Conservation (phyloP, 2,113 vertebrate species). For the Struthio camelus region DNA sequence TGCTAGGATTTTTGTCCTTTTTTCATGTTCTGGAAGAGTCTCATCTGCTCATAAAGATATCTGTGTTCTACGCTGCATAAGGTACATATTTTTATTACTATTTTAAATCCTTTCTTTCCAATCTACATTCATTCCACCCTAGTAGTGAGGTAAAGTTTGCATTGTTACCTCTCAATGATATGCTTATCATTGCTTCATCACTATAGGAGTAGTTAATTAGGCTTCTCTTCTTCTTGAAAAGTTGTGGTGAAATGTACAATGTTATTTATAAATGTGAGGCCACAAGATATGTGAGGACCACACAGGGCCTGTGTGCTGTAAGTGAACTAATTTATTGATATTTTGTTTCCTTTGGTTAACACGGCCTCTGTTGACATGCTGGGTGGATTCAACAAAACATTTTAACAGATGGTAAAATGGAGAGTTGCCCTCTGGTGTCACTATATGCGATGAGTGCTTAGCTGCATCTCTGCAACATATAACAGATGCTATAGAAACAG, state of each 20-base stretch:
- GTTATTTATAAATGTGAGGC: background rate
- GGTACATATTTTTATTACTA: background rate
- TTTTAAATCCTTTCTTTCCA: background rate
- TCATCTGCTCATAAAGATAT: background rate
- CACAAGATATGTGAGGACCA: too few relatives aligned
- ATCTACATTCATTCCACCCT: background rate
- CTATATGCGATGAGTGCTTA: background rate
- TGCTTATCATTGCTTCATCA: background rate
- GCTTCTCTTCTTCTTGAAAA: background rate
- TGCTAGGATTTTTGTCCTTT: background rate
- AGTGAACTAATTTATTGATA: background rate
- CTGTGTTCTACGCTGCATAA: background rate
- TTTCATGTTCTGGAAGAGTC: background rate
- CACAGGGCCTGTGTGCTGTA: background rate
- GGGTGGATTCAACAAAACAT: background rate
- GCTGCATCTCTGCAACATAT: background rate
- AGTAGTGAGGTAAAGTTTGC: background rate
- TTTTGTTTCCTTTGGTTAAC: background rate
- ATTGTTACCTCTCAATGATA: background rate
- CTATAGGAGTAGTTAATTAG: background rate
- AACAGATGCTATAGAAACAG: constrained; percentile 38
- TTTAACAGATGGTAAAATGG: constrained; percentile 20
- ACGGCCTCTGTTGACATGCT: background rate
- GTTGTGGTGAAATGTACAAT: background rate
- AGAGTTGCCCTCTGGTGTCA: background rate